These are phyloP conservation scores for Drosophila leontia DNA, from an alignment of 1,140 invertebrate genomes.

Conservation along the genomic window DNA sequence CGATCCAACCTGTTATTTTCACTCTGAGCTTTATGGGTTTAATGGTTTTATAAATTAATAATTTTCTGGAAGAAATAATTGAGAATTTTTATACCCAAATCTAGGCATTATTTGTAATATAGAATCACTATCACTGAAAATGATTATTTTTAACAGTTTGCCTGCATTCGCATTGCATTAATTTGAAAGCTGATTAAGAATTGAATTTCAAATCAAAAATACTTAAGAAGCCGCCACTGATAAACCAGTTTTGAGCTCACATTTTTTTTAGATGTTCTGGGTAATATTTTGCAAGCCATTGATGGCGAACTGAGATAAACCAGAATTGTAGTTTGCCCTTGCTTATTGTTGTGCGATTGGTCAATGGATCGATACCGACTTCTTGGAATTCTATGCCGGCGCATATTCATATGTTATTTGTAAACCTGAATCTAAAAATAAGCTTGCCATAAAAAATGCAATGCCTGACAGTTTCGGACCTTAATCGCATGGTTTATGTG, in stretches of 20 bases:
- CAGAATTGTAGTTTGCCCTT: conserved; percentile 18
- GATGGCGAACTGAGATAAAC: conserved; percentile 25
- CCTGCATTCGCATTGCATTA: conserved; percentile 3
- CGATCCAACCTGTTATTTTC: background rate
- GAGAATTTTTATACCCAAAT: background rate
- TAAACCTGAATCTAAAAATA: conserved; percentile 15
- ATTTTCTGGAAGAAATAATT: conserved; percentile 1
- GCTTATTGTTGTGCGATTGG: conserved; percentile 4
- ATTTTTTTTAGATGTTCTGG: conserved; percentile 8
- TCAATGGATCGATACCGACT: conserved; percentile 12
- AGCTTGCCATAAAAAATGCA: conserved; percentile 19
- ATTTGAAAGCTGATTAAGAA: conserved; percentile 1
- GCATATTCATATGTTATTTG: conserved; percentile 16
- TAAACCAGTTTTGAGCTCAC: conserved; percentile 14
- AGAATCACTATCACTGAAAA: background rate
- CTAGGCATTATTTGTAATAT: too few relatives aligned
- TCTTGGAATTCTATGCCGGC: background rate
- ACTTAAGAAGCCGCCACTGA: background rate
- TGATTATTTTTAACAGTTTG: background rate
- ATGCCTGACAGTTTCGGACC: conserved; percentile 2
- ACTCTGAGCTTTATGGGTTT: conserved; percentile 9
- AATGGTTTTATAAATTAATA: conserved; percentile 17
- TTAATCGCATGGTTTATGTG: conserved; percentile 29
- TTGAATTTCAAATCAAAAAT: conserved; percentile 19
- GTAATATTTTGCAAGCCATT: conserved; percentile 27